A percentile compares a stretch with the other conserved stretches of the same genome.
These are phyloP conservation scores for Sibirionetta formosa DNA, from an alignment of 2,797 vertebrate species.

Conservation along the genomic window DNA sequence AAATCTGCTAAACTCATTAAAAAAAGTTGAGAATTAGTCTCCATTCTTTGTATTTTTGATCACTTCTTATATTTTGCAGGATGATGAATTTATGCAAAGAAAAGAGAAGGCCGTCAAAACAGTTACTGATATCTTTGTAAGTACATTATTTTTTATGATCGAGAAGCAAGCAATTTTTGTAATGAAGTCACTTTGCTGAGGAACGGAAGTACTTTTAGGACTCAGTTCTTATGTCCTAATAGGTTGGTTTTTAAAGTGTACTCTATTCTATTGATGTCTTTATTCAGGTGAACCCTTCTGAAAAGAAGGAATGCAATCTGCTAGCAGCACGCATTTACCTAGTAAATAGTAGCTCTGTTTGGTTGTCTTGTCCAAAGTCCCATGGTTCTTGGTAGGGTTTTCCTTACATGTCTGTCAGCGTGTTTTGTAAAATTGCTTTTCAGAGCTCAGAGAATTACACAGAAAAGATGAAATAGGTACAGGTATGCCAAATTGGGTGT, in stretches of 20 bases:
- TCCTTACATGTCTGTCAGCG: not conserved
- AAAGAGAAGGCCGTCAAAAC: slow-evolving; percentile 89
- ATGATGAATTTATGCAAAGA: slow-evolving; percentile 91
- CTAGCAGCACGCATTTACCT: not conserved
- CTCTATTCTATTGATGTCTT: not conserved
- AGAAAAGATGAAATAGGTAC: not conserved
- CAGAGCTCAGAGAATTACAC: not conserved
- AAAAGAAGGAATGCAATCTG: not conserved
- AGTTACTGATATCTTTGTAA: slow-evolving; percentile 89
- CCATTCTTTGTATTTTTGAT: not conserved
- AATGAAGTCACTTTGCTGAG: not conserved
- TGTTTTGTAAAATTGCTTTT: not conserved
- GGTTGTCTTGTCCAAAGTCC: not conserved
- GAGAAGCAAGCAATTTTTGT: not conserved
- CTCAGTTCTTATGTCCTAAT: not conserved
- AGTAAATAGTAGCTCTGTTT: not conserved
- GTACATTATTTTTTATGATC: slow-evolving; percentile 61
- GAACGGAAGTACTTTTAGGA: not conserved
- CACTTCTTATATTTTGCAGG: slow-evolving; percentile 80
- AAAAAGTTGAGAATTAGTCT: not conserved
- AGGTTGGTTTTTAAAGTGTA: not conserved
- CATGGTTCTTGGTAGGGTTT: not conserved
- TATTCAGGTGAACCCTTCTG: not conserved
- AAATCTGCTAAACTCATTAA: not conserved
- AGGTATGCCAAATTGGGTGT: not conserved